Evolutionary conservation across 2,797 vertebrate genomes (phyloP), one percentile per base, ranked within the genome.

Genomic region (Tragelaphus eurycerus): DNA sequence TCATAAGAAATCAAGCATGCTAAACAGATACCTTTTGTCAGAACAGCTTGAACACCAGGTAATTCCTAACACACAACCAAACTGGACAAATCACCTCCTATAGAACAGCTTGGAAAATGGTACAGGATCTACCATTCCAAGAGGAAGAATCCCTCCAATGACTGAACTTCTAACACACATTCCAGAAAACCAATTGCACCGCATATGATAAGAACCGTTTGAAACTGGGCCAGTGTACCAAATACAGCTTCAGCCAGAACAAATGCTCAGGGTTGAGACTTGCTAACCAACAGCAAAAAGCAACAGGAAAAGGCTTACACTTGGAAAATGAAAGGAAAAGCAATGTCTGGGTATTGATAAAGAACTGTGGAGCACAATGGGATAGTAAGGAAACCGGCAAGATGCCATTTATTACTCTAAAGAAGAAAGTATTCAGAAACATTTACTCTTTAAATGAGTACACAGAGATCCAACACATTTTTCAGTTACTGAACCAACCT

Each of bases 301-400:
- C 82, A 88, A 95, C 92, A 97, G 97, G 95, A 97, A 98, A 97
- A 92, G 87, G 84, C 59, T 95, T 86, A 82, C 93, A 34, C n/a
- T 82, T 13, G 81, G 82, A 95, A 98, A 98, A 97, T 78, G 64
- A 89, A 97, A 97, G 97, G 95, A 97, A 96, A 96, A 96, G 90
- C 89, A 78, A 64, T 29, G 94, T 83, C 93, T 90, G 84, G 25
- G 62, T 74, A 62, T 79, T 83, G 95, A 95, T 97, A 96, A 96
- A 97, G 92, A 96, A 50, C 38, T 50, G 79, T 14, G 29, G 12
- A 46, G 83, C 86, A 94, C 90, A 96, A 95, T 76, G 52, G 76
- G 59, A 60, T 54, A 79, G 67, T n/a, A 82, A 87, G 84, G 76
- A 88, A 96, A 90, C 85, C 3, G 71, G 93, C 62, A 67, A 88